Evolutionary conservation across 30 jellyfish, hydroid and myxozoan genomes (phyloP).

Genomic region (Euphysa ruthae): DNA sequence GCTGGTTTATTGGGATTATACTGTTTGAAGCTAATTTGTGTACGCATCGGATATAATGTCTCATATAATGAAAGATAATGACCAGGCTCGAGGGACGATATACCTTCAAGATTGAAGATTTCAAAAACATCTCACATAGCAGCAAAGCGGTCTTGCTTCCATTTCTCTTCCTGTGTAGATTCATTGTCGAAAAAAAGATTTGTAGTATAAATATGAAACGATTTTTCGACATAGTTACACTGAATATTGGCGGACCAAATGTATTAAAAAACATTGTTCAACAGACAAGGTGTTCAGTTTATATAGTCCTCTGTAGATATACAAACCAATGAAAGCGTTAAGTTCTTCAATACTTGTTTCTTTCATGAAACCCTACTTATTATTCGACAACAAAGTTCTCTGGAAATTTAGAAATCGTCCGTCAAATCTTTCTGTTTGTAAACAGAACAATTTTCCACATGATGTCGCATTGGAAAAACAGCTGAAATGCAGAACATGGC

Average conservation of each 20-base stretch:
- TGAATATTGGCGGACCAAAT: neutral
- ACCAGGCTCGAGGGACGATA: neutral
- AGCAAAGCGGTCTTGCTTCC: neutral
- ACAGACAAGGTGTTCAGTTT: neutral
- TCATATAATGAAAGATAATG: neutral
- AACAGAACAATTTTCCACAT: too few relatives aligned
- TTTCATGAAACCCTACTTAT: too few relatives aligned
- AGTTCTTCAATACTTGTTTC: too few relatives aligned
- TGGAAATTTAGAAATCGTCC: too few relatives aligned
- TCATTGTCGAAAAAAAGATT: neutral
- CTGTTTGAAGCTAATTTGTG: neutral
- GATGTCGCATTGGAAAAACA: too few relatives aligned
- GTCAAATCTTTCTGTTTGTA: too few relatives aligned
- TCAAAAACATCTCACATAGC: neutral
- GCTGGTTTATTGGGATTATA: too few relatives aligned
- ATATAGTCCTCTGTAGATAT: neutral
- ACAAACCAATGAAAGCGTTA: neutral
- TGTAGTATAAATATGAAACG: neutral
- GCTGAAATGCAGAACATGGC: too few relatives aligned
- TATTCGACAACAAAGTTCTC: too few relatives aligned
- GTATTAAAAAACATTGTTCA: too few relatives aligned
- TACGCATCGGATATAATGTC: neutral
- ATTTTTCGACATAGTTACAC: neutral
- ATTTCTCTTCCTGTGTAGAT: neutral
- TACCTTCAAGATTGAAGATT: neutral